Percentiles rank a stretch among this genome's conserved stretches.
These are phyloP conservation scores for Amiota mariae DNA, from an alignment of 2,888 invertebrate genomes.

Conservation along the genomic window DNA sequence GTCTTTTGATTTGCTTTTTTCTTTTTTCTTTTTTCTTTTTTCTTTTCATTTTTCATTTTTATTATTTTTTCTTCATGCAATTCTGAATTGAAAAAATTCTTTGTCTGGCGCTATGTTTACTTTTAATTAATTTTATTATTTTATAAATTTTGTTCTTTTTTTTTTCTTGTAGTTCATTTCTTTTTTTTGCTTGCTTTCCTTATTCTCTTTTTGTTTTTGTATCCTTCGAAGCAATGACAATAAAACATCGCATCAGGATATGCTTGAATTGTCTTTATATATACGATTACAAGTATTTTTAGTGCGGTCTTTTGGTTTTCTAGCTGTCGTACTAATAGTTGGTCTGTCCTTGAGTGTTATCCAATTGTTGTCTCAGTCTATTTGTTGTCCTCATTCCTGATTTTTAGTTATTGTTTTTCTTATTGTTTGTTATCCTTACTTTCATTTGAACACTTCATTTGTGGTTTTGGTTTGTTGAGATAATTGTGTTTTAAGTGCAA, in stretches of 20 bases:
- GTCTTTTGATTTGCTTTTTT: neutral
- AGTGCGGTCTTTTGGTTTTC: neutral
- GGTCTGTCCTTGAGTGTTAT: neutral
- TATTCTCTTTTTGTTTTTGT: neutral
- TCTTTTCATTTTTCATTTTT: slow-evolving; percentile 6
- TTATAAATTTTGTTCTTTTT: slow-evolving; percentile 5
- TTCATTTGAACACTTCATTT: slow-evolving; percentile 22
- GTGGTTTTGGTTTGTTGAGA: slow-evolving; percentile 19
- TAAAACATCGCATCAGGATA: neutral
- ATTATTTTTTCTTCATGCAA: neutral
- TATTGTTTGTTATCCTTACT: slow-evolving; percentile 12
- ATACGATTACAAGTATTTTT: neutral
- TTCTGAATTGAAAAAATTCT: slow-evolving; percentile 24
- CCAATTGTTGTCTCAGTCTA: neutral
- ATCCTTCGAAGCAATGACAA: neutral
- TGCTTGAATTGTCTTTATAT: neutral
- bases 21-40: neutral
- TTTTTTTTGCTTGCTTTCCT: neutral
- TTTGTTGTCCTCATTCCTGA: too few relatives aligned
- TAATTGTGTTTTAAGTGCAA: slow-evolving; percentile 15
- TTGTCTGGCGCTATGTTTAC: slow-evolving; percentile 29
- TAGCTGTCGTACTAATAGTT: neutral
- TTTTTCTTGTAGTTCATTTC: neutral
- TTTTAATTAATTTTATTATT: slow-evolving; percentile 32
- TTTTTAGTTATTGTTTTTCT: slow-evolving; percentile 9